phyloP scores from a whole-genome alignment of 2,888 invertebrate genomes.

The Euplagia quadripunctaria region DNA sequence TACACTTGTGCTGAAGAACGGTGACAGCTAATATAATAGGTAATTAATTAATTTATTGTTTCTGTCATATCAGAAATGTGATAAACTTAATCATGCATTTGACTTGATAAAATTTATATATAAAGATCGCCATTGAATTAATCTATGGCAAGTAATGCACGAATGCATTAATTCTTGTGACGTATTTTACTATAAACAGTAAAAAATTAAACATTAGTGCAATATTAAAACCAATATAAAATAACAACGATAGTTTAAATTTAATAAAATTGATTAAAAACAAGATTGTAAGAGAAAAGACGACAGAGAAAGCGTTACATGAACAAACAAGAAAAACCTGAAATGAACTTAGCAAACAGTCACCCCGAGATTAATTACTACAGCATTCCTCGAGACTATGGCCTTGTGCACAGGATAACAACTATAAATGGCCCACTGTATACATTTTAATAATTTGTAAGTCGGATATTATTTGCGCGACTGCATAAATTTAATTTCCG shows the following conservation, averaged over 20 bases:
- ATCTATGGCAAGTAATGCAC: neutral
- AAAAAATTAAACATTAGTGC: neutral
- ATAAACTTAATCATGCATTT: neutral
- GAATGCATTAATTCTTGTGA: neutral
- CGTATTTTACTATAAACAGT: neutral
- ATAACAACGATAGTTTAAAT: neutral
- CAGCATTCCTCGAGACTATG: neutral
- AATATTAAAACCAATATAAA: neutral
- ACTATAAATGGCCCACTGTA: slow-evolving; percentile 38
- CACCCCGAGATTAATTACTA: neutral
- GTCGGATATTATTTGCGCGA: slow-evolving; percentile 44
- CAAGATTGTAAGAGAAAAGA: neutral
- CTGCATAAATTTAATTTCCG: slow-evolving; percentile 42
- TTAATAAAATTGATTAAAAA: neutral
- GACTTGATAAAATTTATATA: neutral
- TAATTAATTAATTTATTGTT: too few species aligned
- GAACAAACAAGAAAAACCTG: slow-evolving; percentile 14
- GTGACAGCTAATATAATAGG: too few species aligned
- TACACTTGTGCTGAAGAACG: too few species aligned
- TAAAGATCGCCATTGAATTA: neutral
- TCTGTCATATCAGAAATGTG: neutral
- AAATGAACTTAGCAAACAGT: slow-evolving; percentile 8
- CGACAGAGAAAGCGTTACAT: neutral
- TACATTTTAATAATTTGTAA: slow-evolving; percentile 34
- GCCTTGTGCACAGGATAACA: slow-evolving; percentile 14